phyloP scores from a whole-genome alignment of 2,888 invertebrate species.

The Drosophila quinaria region DNA sequence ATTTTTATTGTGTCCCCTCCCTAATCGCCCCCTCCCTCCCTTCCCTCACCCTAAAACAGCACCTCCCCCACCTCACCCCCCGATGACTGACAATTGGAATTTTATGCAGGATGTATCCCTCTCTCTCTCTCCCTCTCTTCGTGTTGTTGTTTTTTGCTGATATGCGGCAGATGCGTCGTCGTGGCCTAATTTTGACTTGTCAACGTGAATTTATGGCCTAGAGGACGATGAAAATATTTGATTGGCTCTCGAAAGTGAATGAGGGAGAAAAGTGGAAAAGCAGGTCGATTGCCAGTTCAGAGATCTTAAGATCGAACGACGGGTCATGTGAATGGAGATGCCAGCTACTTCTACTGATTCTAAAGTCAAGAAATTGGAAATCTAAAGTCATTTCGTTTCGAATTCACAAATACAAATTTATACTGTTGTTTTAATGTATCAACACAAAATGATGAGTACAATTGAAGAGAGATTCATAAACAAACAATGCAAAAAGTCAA shows the following conservation, averaged over 20 bases:
- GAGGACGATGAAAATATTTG: conserved; percentile 68
- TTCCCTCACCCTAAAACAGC: neutral
- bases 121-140: conserved; percentile 1
- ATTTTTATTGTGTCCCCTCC: conserved; percentile 53
- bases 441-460: neutral
- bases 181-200: conserved; percentile 67
- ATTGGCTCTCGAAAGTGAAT: conserved; percentile 58
- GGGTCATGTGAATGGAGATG: conserved; percentile 16
- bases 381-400: neutral
- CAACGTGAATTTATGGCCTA: conserved; percentile 70
- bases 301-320: conserved; percentile 22
- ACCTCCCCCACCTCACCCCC: neutral
- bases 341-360: neutral
- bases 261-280: neutral
- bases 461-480: neutral
- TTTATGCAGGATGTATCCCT: conserved; percentile 50
- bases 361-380: neutral
- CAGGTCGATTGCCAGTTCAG: conserved; percentile 24
- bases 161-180: conserved; percentile 31
- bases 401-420: conserved; percentile 2
- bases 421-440: neutral
- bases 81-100: conserved; percentile 26
- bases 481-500: neutral
- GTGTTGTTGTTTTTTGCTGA: conserved; percentile 9
- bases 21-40: neutral